These are phyloP conservation scores for Chelon labrosus DNA, from an alignment of 2,797 vertebrate species.

Conservation along the genomic window DNA sequence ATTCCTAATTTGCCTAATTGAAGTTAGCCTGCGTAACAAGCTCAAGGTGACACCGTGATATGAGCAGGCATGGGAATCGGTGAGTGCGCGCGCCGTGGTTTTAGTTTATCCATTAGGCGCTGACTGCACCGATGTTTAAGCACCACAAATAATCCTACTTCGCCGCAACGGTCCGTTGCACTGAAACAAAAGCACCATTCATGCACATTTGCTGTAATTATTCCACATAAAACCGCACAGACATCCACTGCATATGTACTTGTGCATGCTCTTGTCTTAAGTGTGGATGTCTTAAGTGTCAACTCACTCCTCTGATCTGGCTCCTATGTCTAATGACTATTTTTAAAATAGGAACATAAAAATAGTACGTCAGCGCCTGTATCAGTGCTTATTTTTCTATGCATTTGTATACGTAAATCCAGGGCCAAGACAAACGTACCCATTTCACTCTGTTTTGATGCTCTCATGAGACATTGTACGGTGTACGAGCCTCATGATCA, in stretches of 20 bases:
- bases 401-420: constrained; percentile 18
- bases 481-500: constrained; percentile 8
- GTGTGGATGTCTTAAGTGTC: too few species aligned
- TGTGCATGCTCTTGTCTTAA: too few species aligned
- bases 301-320: too few species aligned
- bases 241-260: not conserved
- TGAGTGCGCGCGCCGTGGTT: constrained; percentile 9
- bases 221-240: constrained; percentile 9
- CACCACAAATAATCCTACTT: constrained; percentile 54
- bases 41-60: constrained; percentile 78
- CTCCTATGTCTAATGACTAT: not conserved
- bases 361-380: not conserved
- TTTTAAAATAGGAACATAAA: not conserved
- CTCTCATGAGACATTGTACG: constrained; percentile 1
- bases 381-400: not conserved
- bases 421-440: constrained; percentile 16
- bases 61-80: constrained; percentile 25
- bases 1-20: constrained; percentile 83
- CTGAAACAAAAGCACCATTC: constrained; percentile 49
- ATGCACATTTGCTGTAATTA: constrained; percentile 6
- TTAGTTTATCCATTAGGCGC: constrained; percentile 26
- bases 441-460: constrained; percentile 20
- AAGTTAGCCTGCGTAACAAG: constrained; percentile 77
- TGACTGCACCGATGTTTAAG: constrained; percentile 43
- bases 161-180: constrained; percentile 46